A percentile compares a stretch with the other conserved stretches of the same genome.
Evolutionary conservation across 35 echinoderm and acorn worm genomes (phyloP).

Genomic region (Stichopus chloronotus): DNA sequence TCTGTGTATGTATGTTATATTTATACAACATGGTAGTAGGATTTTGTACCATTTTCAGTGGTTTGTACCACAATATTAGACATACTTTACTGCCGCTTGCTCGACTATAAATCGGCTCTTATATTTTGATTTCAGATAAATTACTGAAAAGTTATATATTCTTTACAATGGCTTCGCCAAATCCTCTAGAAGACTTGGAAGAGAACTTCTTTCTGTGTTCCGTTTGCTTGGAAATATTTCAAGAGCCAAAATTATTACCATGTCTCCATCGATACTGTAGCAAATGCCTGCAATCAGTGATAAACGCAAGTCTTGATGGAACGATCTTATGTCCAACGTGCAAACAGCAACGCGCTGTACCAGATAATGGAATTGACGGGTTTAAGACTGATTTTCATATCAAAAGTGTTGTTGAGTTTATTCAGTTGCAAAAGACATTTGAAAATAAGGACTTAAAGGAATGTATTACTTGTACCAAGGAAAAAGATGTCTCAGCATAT

Average conservation of each 20-base stretch:
- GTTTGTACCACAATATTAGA: too few relatives aligned
- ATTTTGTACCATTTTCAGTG: too few relatives aligned
- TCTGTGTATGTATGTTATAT: too few relatives aligned
- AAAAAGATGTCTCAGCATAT: background rate
- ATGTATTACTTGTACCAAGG: background rate
- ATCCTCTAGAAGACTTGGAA: background rate
- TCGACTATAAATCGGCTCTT: too few relatives aligned
- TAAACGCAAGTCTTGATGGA: background rate
- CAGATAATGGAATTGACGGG: slow-evolving; percentile 25
- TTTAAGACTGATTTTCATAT: slow-evolving; percentile 48
- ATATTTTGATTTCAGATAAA: too few relatives aligned
- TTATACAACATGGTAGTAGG: too few relatives aligned
- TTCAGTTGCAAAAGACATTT: slow-evolving; percentile 1
- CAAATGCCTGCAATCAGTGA: background rate
- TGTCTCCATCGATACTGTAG: slow-evolving; percentile 42
- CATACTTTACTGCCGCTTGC: too few relatives aligned
- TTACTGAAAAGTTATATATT: too few relatives aligned
- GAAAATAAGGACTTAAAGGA: background rate
- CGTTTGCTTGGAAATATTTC: slow-evolving; percentile 21
- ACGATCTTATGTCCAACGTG: background rate
- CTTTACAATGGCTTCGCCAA: background rate
- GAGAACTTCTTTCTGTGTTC: slow-evolving; percentile 22
- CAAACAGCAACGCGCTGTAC: background rate
- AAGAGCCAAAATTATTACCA: slow-evolving; percentile 25
- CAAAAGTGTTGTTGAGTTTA: slow-evolving; percentile 13